Percentiles rank a stretch among this genome's conserved stretches.
Conservation (phyloP, 1,140 invertebrate genomes). For the Chrysomallon squamiferum region DNA sequence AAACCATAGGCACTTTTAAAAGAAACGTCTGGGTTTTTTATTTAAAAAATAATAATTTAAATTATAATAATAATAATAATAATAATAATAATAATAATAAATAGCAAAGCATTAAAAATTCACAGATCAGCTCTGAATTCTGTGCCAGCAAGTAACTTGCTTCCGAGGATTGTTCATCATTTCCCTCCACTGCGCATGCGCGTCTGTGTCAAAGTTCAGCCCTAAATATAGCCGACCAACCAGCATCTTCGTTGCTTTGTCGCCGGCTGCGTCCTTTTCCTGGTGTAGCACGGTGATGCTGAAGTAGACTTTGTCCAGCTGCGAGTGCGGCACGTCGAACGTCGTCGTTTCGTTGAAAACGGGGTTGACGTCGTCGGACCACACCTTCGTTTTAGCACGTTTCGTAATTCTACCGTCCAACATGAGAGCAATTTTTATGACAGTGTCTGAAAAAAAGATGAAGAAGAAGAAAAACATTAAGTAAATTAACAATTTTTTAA, state of each 20-base stretch:
- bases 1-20: background rate
- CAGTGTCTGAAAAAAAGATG: constrained; percentile 64
- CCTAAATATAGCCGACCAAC: constrained; percentile 45
- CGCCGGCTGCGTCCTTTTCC: constrained; percentile 73
- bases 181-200: constrained; percentile 41
- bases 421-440: constrained; percentile 67
- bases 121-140: constrained; percentile 38
- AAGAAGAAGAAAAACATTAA: background rate
- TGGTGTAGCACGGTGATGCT: constrained; percentile 95
- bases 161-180: constrained; percentile 43
- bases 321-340: constrained; percentile 69
- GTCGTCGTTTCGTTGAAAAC: constrained; percentile 69
- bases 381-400: constrained; percentile 68
- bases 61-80: background rate
- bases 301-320: constrained; percentile 82
- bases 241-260: constrained; percentile 15
- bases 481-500: no score
- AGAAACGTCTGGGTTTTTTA: background rate
- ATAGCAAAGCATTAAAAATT: no score
- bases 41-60: background rate
- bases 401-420: constrained; percentile 67
- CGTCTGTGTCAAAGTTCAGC: constrained; percentile 35
- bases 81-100: background rate
- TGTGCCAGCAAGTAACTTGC: constrained; percentile 42
- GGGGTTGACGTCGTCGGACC: constrained; percentile 65